Base-by-base conservation (phyloP, 2,888 invertebrate species). In the Gnatocerus cornutus region DNA sequence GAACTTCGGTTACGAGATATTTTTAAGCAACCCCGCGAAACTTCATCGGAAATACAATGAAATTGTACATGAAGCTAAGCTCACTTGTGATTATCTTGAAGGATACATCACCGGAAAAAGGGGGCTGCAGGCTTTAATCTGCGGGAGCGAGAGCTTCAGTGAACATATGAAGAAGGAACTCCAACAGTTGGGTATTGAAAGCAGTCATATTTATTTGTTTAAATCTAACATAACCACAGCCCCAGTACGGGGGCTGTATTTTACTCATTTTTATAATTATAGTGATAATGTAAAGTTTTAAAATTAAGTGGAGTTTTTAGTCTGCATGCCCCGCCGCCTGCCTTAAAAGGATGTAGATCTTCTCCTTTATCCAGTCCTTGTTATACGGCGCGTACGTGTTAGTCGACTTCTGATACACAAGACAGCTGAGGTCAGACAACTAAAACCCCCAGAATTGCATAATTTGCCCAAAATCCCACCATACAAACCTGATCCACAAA, bases 301-400 rank as follows among this genome's bases (percentile, higher is more conserved):
- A n/a, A n/a, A n/a, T n/a, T n/a, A n/a, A n/a, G n/a, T n/a, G n/a
- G n/a, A n/a, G n/a, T n/a, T n/a, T 55, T 59, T 62, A 75, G 46
- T 75, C 71, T 2, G 70, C 53, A 73, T 79, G 79, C 1, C 93
- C 94, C 0, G 95, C 94, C 0, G 98, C 98, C 85, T 98, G 96
- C 76, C 97, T 92, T 72, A 99, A 86, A 78, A 99, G 86, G 3
- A 98, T 93, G 82, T 98, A 99, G 73, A 99, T 98, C 84, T 99
- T 98, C 84, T 99, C 98, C 85, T 99, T 99, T 68, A 99, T 97
- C 98, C 98, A 99, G 80, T 97, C 98, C 87, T 99, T 99, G 85
- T 98, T 98, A 86, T 98, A 98, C 0, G 99, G 99, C 0, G 97
- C 96, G 81, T 99, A 99, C 0, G 97, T 96, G 81, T 97, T 96